Evolutionary conservation across 2,888 invertebrate species (phyloP).

Genomic region (Sisyra nigra): DNA sequence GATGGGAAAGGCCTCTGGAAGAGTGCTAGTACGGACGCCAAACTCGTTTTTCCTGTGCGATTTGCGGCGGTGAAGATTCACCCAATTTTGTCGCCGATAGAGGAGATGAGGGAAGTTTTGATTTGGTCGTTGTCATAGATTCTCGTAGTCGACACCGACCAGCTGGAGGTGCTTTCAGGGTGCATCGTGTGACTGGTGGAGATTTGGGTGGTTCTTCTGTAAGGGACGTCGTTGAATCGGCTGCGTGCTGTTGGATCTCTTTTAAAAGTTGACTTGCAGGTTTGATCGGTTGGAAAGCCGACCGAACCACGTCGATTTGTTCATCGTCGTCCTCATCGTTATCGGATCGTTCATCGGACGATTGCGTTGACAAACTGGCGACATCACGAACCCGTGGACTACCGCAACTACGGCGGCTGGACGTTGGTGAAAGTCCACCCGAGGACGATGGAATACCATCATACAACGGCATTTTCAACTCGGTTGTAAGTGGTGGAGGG

Average conservation of each 20-base stretch:
- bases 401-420: slow-evolving; percentile 33
- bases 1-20: background rate
- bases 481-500: slow-evolving; percentile 37
- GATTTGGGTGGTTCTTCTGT: slow-evolving; percentile 30
- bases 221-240: slow-evolving; percentile 35
- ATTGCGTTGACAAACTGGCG: slow-evolving; percentile 33
- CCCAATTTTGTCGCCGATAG: slow-evolving; percentile 11
- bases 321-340: slow-evolving; percentile 53
- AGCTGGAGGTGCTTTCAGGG: slow-evolving; percentile 43
- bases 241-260: slow-evolving; percentile 29
- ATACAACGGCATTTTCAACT: slow-evolving; percentile 19
- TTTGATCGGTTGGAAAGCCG: slow-evolving; percentile 53
- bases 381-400: slow-evolving; percentile 33
- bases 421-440: slow-evolving; percentile 34
- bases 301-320: slow-evolving; percentile 58
- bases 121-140: slow-evolving; percentile 20
- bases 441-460: slow-evolving; percentile 19
- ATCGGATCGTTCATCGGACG: slow-evolving; percentile 40
- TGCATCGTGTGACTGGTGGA: slow-evolving; percentile 22
- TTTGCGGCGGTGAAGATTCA: slow-evolving; percentile 18
- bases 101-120: slow-evolving; percentile 37
- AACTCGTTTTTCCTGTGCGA: slow-evolving; percentile 46
- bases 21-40: slow-evolving; percentile 52
- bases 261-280: slow-evolving; percentile 39
- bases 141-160: slow-evolving; percentile 32